phyloP scores from a whole-genome alignment of 2,113 vertebrate genomes.

The Hystrix brachyura region DNA sequence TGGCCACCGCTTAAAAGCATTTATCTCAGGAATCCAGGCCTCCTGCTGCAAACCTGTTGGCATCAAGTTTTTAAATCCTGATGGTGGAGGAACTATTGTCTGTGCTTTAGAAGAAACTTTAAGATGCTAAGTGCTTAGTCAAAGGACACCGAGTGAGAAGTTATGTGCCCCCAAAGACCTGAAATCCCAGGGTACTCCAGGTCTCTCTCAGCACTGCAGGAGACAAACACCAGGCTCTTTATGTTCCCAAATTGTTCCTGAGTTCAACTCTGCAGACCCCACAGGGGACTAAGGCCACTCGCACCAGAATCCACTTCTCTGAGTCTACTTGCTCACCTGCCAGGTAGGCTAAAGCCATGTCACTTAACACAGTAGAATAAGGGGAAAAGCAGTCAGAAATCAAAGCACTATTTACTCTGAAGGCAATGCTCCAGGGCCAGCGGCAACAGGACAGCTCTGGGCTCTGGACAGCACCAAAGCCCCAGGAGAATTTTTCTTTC shows the following conservation, averaged over 20 bases:
- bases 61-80: background rate
- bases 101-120: background rate
- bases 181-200: constrained; percentile 21
- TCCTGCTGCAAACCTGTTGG: background rate
- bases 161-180: constrained; percentile 3
- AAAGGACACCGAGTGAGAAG: background rate
- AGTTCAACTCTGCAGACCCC: background rate
- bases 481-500: background rate
- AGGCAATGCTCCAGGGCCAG: background rate
- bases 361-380: background rate
- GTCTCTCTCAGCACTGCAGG: background rate
- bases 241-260: background rate
- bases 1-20: background rate
- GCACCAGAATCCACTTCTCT: background rate
- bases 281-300: background rate
- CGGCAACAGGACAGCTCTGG: background rate
- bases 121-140: background rate
- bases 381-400: background rate
- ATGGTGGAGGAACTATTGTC: background rate
- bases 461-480: background rate
- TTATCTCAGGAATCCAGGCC: background rate
- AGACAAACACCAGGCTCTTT: background rate
- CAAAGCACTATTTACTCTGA: background rate
- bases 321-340: background rate
- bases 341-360: background rate